A percentile compares a stretch with the other conserved stretches of the same genome.
Evolutionary conservation across 2,113 vertebrate species (phyloP).

Genomic region (Poeciliopsis occidentalis): DNA sequence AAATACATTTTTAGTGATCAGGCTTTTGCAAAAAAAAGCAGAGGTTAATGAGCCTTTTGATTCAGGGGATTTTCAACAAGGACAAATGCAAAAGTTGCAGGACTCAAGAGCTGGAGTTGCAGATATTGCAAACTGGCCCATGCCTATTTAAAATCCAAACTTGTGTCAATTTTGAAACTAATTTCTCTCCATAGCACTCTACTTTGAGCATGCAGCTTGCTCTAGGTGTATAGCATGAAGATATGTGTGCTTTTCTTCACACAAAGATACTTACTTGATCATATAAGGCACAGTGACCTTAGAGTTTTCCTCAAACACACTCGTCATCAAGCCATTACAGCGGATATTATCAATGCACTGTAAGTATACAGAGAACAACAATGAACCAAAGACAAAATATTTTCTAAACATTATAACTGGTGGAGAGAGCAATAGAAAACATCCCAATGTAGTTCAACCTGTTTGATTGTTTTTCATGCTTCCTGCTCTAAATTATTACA

Average conservation of each 20-base stretch:
- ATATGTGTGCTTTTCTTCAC: slow-evolving; percentile 45
- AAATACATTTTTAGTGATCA: no score
- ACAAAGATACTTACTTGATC: slow-evolving; percentile 91
- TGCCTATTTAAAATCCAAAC: neutral
- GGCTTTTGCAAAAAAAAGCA: no score
- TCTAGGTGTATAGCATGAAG: slow-evolving; percentile 34
- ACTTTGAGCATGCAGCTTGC: slow-evolving; percentile 22
- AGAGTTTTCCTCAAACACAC: slow-evolving; percentile 98
- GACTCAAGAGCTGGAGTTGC: no score
- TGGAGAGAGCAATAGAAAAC: neutral
- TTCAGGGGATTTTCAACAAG: no score
- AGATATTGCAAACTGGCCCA: neutral
- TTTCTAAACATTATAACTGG: neutral
- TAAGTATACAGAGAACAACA: slow-evolving; percentile 8
- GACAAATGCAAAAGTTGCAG: no score
- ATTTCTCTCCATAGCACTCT: neutral
- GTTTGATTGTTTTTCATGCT: neutral
- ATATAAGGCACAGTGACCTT: slow-evolving; percentile 98
- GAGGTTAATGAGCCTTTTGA: no score
- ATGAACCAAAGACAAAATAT: neutral
- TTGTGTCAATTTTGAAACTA: neutral
- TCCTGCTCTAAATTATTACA: neutral
- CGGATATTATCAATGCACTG: slow-evolving; percentile 99
- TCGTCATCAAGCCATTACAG: slow-evolving; percentile 98
- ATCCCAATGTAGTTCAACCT: neutral